Evolutionary conservation across 2,888 invertebrate genomes (phyloP).

Genomic region (Melitaea athalia): DNA sequence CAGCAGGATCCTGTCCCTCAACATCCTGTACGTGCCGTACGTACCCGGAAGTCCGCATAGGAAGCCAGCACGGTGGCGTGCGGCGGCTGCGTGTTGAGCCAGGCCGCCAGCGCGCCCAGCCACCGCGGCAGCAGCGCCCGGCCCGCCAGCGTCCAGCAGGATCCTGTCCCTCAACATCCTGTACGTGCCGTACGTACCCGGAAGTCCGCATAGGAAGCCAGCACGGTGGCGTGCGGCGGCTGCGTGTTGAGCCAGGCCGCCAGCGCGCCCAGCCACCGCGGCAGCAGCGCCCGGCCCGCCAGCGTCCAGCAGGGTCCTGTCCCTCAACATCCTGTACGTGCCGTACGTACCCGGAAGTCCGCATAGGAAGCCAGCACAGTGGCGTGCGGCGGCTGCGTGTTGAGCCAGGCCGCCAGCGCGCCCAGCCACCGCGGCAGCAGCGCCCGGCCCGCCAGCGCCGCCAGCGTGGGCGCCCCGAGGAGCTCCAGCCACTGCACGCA

Average conservation of each 20-base stretch:
- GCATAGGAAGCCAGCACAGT: slow-evolving; percentile 88
- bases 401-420: slow-evolving; percentile 93
- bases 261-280: slow-evolving; percentile 93
- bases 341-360: slow-evolving; percentile 69
- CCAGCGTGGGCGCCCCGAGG: slow-evolving; percentile 89
- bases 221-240: slow-evolving; percentile 95
- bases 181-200: slow-evolving; percentile 69
- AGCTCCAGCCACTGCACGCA: slow-evolving; percentile 96
- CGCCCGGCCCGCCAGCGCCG: slow-evolving; percentile 90
- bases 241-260: slow-evolving; percentile 95
- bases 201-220: slow-evolving; percentile 78
- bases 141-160: too few relatives aligned
- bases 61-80: slow-evolving; percentile 92
- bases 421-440: slow-evolving; percentile 97
- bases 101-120: slow-evolving; percentile 91
- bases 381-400: slow-evolving; percentile 93
- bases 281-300: slow-evolving; percentile 87
- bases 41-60: slow-evolving; percentile 74
- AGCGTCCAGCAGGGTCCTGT: too few relatives aligned
- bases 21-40: too few relatives aligned
- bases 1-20: too few relatives aligned
- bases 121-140: slow-evolving; percentile 95
- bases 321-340: too few relatives aligned
- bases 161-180: too few relatives aligned
- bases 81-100: slow-evolving; percentile 95